Conservation (phyloP, 2,113 vertebrate genomes). For the Xenopus laevis region DNA sequence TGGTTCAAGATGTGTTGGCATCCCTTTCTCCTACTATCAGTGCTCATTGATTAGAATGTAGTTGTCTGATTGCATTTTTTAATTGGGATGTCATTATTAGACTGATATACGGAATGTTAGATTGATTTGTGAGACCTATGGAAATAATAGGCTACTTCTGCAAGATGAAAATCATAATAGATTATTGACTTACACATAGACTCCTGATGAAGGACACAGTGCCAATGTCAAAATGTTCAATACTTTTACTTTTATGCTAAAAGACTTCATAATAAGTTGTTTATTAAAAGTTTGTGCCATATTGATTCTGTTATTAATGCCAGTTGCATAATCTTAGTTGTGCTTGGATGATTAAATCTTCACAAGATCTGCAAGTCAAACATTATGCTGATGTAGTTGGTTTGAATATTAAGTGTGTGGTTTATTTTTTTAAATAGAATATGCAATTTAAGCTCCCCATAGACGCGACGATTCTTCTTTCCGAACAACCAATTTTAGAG, state of each 20-base stretch:
- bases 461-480: no score
- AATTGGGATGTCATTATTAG: constrained; percentile 79
- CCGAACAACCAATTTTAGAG: no score
- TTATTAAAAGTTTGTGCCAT: constrained; percentile 66
- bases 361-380: constrained; percentile 41
- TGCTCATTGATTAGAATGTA: constrained; percentile 73
- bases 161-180: constrained; percentile 88
- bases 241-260: constrained; percentile 69
- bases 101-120: constrained; percentile 70
- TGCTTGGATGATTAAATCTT: constrained; percentile 65
- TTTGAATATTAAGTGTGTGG: neutral
- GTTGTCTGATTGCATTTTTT: constrained; percentile 70
- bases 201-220: constrained; percentile 73
- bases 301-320: constrained; percentile 83
- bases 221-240: constrained; percentile 74
- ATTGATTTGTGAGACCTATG: constrained; percentile 77
- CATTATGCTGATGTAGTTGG: neutral
- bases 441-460: no score
- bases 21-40: constrained; percentile 59
- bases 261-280: constrained; percentile 67
- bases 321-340: constrained; percentile 71
- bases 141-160: constrained; percentile 70
- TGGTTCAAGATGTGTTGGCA: constrained; percentile 57
- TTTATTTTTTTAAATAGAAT: no score
- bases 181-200: constrained; percentile 72